Evolutionary conservation across 1,140 invertebrate genomes (phyloP).

Genomic region (Philopotamus ludificatus): DNA sequence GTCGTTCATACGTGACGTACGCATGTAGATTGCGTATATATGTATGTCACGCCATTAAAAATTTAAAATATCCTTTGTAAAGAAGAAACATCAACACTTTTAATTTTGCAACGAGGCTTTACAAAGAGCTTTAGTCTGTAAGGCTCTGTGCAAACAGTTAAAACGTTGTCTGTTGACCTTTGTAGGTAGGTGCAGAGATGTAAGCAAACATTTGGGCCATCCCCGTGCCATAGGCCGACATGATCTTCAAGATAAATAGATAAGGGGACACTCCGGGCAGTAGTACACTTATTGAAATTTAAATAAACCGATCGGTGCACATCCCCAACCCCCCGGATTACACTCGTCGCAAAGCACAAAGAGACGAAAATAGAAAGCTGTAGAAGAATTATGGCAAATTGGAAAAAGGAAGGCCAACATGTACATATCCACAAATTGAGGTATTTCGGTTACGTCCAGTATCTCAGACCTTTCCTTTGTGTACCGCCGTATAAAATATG

Average conservation of each 20-base stretch:
- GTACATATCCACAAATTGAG: neutral
- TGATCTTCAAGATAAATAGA: conserved; percentile 14
- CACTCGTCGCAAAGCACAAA: no score
- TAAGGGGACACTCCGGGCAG: neutral
- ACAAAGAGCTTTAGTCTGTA: conserved; percentile 18
- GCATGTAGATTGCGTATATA: no score
- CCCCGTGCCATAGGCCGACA: conserved; percentile 10
- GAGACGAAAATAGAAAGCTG: neutral
- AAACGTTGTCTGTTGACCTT: conserved; percentile 23
- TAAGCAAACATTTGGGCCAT: neutral
- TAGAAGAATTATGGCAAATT: conserved; percentile 4
- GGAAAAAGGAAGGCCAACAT: neutral
- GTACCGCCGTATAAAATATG: neutral
- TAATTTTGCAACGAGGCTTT: conserved; percentile 21
- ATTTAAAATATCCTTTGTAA: neutral
- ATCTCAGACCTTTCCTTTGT: neutral
- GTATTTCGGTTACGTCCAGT: neutral
- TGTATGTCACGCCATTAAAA: no score
- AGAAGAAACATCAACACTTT: conserved; percentile 6
- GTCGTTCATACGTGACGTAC: no score
- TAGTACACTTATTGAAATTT: no score
- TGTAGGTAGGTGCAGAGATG: conserved; percentile 11
- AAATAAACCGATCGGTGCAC: neutral
- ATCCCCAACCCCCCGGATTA: no score
- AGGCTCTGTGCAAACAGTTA: conserved; percentile 22